Evolutionary conservation across 1,140 invertebrate genomes (phyloP).

Genomic region (Danaus plexippus): DNA sequence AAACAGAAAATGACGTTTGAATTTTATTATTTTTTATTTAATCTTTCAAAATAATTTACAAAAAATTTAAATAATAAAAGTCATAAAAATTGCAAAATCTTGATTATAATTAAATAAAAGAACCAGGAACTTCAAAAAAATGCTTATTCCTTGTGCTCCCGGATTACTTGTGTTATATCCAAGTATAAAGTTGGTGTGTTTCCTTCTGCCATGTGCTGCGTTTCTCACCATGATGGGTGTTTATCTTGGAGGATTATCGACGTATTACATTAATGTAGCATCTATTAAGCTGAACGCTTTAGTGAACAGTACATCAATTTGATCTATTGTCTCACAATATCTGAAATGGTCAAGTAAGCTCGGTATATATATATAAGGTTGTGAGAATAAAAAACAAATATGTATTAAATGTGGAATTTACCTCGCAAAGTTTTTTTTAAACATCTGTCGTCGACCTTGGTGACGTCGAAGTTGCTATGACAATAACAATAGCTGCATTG

Average conservation of each 20-base stretch:
- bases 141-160: slow-evolving; percentile 22
- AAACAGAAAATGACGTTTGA: no score
- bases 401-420: no score
- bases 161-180: slow-evolving; percentile 22
- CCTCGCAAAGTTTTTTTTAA: no score
- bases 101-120: no score
- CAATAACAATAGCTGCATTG: slow-evolving; percentile 10
- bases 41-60: slow-evolving; percentile 8
- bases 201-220: slow-evolving; percentile 21
- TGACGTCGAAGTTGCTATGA: slow-evolving; percentile 21
- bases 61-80: slow-evolving; percentile 11
- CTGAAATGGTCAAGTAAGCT: no score
- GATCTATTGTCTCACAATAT: no score
- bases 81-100: slow-evolving; percentile 12
- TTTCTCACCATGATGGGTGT: slow-evolving; percentile 24
- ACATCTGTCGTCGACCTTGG: no score
- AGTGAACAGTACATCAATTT: slow-evolving; percentile 29
- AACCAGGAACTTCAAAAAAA: slow-evolving; percentile 5
- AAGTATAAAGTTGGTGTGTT: slow-evolving; percentile 25
- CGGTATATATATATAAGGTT: no score
- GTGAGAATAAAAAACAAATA: background rate
- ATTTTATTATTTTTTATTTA: background rate
- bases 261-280: slow-evolving; percentile 25
- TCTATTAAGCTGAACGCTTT: slow-evolving; percentile 28
- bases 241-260: slow-evolving; percentile 27